Evolutionary conservation across 2,888 invertebrate species (phyloP), one percentile per base, ranked within the genome.

Genomic region (Eristalis arbustorum): DNA sequence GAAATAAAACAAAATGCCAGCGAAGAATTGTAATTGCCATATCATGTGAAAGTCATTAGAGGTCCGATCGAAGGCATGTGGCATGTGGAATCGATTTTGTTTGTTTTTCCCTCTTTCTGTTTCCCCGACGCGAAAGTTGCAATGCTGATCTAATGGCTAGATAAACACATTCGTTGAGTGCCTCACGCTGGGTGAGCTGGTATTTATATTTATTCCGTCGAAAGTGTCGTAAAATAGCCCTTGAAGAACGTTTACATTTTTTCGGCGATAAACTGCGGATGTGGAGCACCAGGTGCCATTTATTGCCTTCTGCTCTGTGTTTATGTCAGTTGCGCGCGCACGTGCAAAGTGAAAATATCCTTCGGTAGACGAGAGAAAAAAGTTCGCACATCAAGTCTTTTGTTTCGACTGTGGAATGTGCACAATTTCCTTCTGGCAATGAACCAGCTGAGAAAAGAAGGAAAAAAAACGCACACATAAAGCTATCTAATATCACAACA

Each of bases 401-500:
- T 34, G 25, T 74, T 34, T 64, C 18, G 18, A 8, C 42, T 61
- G 59, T 68, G 31, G n/a, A 71, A 66, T 66, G 31, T 59, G 25
- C 13, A 23, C 11, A 62, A 75, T 64, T 83, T 78, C 87, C 75
- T 75, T 63, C 63, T 79, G 82, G 40, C 78, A 87, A 87, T 87
- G 87, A 87, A 87, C 87, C 75, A 78, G 62, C 72, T 59, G 31
- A 13, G 31, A 11, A 71, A 37, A 25, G 56, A 59, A 63, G 34
- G 22, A 31, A 2, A 31, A 4, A 3, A 31, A 3, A 31, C 31
- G 6, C 31, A 31, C 31, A 42, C 63, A 28, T 23, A 23, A 74
- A 74, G 77, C 74, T 87, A 87, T 87, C 83, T 72, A 75, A 87
- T 87, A 83, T 83, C 87, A 83, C 66, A 87, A 87, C 85, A 79